Percentiles rank a stretch among this genome's conserved stretches.
Conservation (phyloP, 92 coral and sea anemone genomes). For the Hydrozoanthus gracilis region DNA sequence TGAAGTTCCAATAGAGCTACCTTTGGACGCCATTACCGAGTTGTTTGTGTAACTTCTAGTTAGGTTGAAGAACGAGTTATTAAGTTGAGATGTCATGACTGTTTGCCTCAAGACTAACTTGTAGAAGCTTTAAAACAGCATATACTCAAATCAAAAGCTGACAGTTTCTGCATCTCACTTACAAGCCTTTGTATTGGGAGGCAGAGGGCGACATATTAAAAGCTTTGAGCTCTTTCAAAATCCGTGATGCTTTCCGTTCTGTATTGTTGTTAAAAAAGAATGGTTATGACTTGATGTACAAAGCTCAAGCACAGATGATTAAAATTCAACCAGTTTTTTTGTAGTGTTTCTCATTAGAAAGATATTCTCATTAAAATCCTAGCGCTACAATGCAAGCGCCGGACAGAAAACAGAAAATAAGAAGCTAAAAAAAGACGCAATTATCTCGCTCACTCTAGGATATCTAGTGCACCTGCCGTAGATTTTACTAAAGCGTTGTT, state of each 20-base stretch:
- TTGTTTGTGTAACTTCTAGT: not conserved
- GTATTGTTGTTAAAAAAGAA: not conserved
- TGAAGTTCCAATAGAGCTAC: slow-evolving; percentile 11
- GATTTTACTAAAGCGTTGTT: not conserved
- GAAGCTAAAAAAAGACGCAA: not conserved
- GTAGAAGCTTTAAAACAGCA: not conserved
- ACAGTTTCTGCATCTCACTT: too few species aligned
- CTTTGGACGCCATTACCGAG: not conserved
- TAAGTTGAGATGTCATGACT: not conserved
- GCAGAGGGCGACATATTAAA: too few species aligned
- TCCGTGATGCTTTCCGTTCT: not conserved
- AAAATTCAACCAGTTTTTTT: not conserved
- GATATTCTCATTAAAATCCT: not conserved
- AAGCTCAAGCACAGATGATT: not conserved
- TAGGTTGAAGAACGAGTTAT: not conserved
- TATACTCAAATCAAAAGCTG: not conserved
- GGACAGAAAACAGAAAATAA: not conserved
- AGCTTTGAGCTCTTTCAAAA: too few species aligned
- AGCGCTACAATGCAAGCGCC: not conserved
- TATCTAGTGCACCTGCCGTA: slow-evolving; percentile 32
- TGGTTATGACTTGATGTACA: not conserved
- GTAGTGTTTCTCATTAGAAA: not conserved
- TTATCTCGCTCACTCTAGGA: slow-evolving; percentile 12
- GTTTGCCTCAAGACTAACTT: not conserved
- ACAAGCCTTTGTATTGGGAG: too few species aligned